These are phyloP conservation scores for Kradibia gibbosae DNA, from an alignment of 1,140 invertebrate species.

Conservation along the genomic window DNA sequence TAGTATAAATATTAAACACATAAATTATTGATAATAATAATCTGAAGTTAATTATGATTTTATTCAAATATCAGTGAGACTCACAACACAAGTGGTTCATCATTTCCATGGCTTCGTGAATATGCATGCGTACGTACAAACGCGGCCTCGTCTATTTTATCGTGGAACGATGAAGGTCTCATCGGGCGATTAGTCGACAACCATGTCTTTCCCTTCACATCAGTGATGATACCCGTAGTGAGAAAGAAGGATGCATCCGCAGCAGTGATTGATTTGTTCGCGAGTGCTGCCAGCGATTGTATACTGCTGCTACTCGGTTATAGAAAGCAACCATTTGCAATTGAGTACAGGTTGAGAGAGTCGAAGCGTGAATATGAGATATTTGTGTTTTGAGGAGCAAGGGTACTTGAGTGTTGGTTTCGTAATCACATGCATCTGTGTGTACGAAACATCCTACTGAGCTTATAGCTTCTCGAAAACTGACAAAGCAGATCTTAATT, in stretches of 20 bases:
- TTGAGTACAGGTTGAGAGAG: background rate
- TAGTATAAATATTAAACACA: background rate
- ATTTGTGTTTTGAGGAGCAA: background rate
- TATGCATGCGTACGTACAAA: background rate
- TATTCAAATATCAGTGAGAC: background rate
- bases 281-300: background rate
- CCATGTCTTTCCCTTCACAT: background rate
- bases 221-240: background rate
- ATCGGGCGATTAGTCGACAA: slow-evolving; percentile 12
- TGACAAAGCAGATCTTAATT: slow-evolving; percentile 39
- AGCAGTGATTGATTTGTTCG: slow-evolving; percentile 24
- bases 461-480: background rate
- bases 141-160: background rate
- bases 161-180: background rate
- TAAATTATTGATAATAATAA: background rate
- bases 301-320: background rate
- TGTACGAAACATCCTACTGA: too few species aligned
- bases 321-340: background rate
- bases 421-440: too few species aligned
- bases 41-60: background rate
- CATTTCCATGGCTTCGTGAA: background rate
- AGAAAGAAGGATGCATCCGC: background rate
- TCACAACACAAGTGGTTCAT: background rate
- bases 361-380: background rate
- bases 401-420: too few species aligned